Percentiles rank a stretch among this genome's conserved stretches.
phyloP scores from a whole-genome alignment of 2,113 vertebrate species.

The Charadrius vociferus region DNA sequence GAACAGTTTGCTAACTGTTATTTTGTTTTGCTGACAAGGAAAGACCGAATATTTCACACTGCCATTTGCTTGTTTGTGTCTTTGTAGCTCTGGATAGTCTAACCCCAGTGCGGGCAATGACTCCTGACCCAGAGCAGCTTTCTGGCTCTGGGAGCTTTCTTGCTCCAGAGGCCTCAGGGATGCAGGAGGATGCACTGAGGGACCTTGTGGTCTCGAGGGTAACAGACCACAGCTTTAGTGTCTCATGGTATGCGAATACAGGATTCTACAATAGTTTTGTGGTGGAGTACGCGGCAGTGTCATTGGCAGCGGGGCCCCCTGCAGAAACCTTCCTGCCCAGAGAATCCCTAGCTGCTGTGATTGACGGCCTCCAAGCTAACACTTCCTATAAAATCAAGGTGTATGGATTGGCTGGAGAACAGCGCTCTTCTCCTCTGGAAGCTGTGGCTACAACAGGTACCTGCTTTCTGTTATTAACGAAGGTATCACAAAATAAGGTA shows the following conservation, averaged over 20 bases:
- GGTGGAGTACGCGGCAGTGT: neutral
- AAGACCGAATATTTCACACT: neutral
- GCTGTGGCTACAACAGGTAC: neutral
- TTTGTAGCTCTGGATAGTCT: neutral
- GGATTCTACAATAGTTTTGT: neutral
- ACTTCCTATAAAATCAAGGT: neutral
- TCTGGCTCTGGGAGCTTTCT: neutral
- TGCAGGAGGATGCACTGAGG: neutral
- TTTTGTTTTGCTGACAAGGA: neutral
- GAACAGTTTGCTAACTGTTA: neutral
- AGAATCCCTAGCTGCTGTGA: neutral
- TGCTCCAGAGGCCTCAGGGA: neutral
- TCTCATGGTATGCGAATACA: neutral
- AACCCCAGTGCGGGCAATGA: neutral
- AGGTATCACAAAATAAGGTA: neutral
- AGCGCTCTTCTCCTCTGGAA: neutral
- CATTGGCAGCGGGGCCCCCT: neutral
- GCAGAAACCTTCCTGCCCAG: neutral
- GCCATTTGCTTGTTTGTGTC: neutral
- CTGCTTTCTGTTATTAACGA: neutral
- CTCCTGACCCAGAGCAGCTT: neutral
- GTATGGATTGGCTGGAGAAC: neutral
- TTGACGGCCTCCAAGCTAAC: neutral
- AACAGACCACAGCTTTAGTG: neutral
- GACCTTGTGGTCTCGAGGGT: neutral